Conservation (phyloP, 64 coral and sea anemone species). For the Stichodactyla helianthus region DNA sequence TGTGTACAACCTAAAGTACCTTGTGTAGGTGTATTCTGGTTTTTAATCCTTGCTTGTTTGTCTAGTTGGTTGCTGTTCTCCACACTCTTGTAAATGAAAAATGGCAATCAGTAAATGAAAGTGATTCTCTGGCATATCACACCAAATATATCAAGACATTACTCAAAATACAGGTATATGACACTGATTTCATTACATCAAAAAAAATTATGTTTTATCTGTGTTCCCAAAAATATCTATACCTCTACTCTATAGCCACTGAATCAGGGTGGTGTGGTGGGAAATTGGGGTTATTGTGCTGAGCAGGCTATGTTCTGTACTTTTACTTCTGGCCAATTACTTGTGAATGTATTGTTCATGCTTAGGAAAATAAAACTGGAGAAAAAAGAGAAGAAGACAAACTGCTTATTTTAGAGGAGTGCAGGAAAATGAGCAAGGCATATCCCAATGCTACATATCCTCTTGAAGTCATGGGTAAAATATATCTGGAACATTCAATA, state of each 20-base stretch:
- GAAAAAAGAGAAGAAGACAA: neutral
- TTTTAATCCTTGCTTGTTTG: neutral
- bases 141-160: constrained; percentile 9
- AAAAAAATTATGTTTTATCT: too few species aligned
- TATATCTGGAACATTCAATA: neutral
- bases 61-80: neutral
- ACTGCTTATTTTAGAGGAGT: constrained; percentile 12
- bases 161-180: neutral
- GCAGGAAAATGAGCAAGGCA: constrained; percentile 12
- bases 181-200: neutral
- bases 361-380: neutral
- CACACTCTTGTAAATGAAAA: neutral
- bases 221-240: too few species aligned
- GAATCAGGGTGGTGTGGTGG: too few species aligned
- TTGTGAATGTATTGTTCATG: neutral
- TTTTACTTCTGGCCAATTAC: neutral
- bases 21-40: neutral
- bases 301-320: too few species aligned
- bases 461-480: constrained; percentile 27
- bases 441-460: constrained; percentile 25
- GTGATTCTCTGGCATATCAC: neutral
- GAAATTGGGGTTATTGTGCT: too few species aligned
- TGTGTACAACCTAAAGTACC: neutral
- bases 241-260: too few species aligned
- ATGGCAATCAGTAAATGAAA: neutral